A percentile compares a stretch with the other conserved stretches of the same genome.
Conservation (phyloP, 2,888 invertebrate genomes). For the Didymodactylos carnosus region DNA sequence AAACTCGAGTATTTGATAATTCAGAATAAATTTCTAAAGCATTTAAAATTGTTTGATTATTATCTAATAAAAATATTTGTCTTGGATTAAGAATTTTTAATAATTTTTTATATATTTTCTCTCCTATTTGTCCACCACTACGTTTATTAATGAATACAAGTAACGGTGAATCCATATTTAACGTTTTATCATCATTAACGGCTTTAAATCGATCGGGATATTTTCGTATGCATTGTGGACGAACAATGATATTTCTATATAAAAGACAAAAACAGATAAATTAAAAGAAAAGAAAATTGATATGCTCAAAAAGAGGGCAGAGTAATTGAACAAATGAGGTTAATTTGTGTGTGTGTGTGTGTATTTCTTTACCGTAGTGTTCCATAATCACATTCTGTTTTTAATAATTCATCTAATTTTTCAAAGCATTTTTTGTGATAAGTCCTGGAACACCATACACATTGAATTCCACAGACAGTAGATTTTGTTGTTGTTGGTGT, state of each 20-base stretch:
- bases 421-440: background rate
- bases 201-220: background rate
- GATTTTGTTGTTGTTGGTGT: too few species aligned
- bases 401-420: background rate
- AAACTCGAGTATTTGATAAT: slow-evolving; percentile 68
- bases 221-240: background rate
- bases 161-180: slow-evolving; percentile 16
- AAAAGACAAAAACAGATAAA: background rate
- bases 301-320: background rate
- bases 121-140: slow-evolving; percentile 92
- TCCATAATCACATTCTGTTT: background rate
- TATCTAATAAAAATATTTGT: slow-evolving; percentile 50
- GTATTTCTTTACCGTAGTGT: background rate
- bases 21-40: slow-evolving; percentile 80
- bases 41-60: background rate
- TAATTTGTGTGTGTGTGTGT: too few species aligned
- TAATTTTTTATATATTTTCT: slow-evolving; percentile 80
- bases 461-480: background rate
- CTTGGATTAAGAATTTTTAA: slow-evolving; percentile 91
- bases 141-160: slow-evolving; percentile 95
- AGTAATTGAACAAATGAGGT: too few species aligned
- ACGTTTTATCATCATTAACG: background rate
- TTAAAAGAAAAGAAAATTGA: background rate
- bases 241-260: background rate
- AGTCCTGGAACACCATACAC: background rate